Base-by-base conservation (phyloP, 2,888 invertebrate species). In the Cheilosia urbana region DNA sequence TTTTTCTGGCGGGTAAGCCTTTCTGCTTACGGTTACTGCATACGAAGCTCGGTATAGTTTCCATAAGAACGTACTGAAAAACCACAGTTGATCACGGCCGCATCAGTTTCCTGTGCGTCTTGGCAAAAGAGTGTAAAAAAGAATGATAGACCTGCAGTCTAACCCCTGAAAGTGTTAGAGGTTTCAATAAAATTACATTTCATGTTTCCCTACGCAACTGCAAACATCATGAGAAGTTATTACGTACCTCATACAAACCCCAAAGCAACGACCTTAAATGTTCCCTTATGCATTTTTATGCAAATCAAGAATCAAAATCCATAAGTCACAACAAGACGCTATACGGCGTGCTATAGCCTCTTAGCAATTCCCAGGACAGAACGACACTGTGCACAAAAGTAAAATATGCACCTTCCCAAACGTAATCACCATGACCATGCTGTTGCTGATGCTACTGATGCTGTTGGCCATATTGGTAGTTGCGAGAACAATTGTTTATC, bases 401-500 rank as follows among this genome's bases (percentile, higher is more conserved):
- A 76, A 71, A 58, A 71, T 71, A 71, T 71, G 65, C 76, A 71
- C 71, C 58, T 57, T 63, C 15, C 45, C 27, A 60, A 17, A 53
- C 58, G 58, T 47, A 77, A 66, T 45, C 49, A 75, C 65, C 58
- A 69, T 9, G 55, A 65, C 7, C 24, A 4, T 1, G 19, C 47
- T 40, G 19, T 40, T 40, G 45, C 66, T 47, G 30, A 30, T 30
- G 30, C 30, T 40, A 34, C 66, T 47, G 30, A 30, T 30, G 30
- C 30, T 30, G 30, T 9, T 30, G 27, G 62, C 30, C 37, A 37
- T 53, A 69, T 42, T 71, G 69, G 65, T 65, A 71, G 76, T 72
- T 68, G 60, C 19, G 60, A 19, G 17, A 85, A 72, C 81, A 77
- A 85, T 85, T 85, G 85, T 81, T 81, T 81, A 85, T 72, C 85